phyloP scores from a whole-genome alignment of 1,140 invertebrate genomes.

The Bursaphelenchus mucronatus region DNA sequence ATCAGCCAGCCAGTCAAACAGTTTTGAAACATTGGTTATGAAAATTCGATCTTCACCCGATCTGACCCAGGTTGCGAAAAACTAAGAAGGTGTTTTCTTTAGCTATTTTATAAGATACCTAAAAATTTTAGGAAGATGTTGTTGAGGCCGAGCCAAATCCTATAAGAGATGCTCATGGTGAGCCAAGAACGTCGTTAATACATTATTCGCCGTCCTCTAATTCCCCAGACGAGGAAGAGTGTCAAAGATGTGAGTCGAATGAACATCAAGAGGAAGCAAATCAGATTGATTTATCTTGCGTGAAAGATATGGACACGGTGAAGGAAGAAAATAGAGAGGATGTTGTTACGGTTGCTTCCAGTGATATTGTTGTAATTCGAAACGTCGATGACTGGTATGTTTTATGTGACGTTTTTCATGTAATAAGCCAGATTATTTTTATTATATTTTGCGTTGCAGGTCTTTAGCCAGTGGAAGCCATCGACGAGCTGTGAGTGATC shows the following conservation, averaged over 20 bases:
- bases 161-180: conserved; percentile 50
- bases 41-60: no score
- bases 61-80: background rate
- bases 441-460: conserved; percentile 34
- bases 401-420: conserved; percentile 15
- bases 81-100: conserved; percentile 6
- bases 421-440: background rate
- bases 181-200: conserved; percentile 19
- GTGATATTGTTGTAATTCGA: conserved; percentile 47
- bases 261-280: background rate
- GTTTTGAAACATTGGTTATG: no score
- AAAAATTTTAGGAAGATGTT: conserved; percentile 31
- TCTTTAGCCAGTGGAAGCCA: conserved; percentile 49
- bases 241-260: background rate
- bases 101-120: background rate
- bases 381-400: conserved; percentile 47
- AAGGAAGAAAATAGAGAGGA: conserved; percentile 28
- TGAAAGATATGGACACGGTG: conserved; percentile 10
- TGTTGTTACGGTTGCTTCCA: conserved; percentile 40
- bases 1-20: no score
- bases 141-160: conserved; percentile 51
- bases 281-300: background rate
- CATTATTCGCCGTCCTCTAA: conserved; percentile 51
- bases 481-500: conserved; percentile 20
- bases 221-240: conserved; percentile 51